Percentiles rank a stretch among this genome's conserved stretches.
These are phyloP conservation scores for Camarhynchus parvulus DNA, from an alignment of 2,113 vertebrate species.

Conservation along the genomic window DNA sequence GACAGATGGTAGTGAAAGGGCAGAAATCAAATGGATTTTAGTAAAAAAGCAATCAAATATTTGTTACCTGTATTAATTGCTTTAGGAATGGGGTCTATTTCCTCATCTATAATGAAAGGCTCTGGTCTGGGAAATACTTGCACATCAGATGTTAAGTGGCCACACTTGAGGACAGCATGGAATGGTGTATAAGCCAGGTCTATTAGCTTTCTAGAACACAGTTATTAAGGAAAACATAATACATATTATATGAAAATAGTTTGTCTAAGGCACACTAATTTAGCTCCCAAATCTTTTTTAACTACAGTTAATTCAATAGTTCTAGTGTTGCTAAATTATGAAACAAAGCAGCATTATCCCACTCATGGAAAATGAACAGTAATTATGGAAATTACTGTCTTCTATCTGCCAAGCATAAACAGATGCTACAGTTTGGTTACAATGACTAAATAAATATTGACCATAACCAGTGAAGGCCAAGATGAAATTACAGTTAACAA, in stretches of 20 bases:
- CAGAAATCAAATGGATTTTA: background rate
- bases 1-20: background rate
- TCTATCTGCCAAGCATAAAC: background rate
- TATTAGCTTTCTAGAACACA: constrained; percentile 88
- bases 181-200: constrained; percentile 95
- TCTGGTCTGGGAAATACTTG: constrained; percentile 98
- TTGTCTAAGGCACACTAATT: background rate
- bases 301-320: background rate
- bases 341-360: constrained; percentile 1
- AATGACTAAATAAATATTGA: background rate
- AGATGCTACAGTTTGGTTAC: background rate
- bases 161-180: constrained; percentile 94
- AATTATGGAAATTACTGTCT: background rate
- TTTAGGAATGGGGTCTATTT: constrained; percentile 91
- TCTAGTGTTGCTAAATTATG: background rate
- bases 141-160: constrained; percentile 93
- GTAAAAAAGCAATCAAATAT: background rate
- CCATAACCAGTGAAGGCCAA: background rate
- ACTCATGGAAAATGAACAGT: background rate
- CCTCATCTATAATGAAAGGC: constrained; percentile 91
- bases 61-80: constrained; percentile 89
- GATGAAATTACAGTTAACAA: background rate
- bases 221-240: constrained; percentile 10
- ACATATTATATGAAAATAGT: background rate
- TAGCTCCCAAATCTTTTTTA: background rate